These are phyloP conservation scores for Neotoma lepida DNA, from an alignment of 2,113 vertebrate genomes.

Conservation along the genomic window DNA sequence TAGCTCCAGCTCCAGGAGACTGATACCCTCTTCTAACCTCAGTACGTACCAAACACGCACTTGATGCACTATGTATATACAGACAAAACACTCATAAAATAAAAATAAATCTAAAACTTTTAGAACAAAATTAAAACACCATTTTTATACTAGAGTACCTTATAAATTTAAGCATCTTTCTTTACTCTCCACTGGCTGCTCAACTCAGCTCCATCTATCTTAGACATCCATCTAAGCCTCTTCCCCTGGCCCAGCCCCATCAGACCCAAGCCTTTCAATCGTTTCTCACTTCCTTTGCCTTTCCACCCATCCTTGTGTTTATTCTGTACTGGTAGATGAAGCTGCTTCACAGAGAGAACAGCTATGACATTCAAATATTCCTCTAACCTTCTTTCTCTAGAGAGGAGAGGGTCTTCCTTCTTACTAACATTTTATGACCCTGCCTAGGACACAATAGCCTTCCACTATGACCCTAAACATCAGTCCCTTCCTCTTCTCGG, in stretches of 20 bases:
- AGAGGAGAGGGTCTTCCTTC: not conserved
- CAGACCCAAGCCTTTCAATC: not conserved
- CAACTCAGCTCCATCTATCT: not conserved
- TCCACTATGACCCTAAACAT: not conserved
- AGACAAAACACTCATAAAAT: not conserved
- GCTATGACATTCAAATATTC: conserved; percentile 1
- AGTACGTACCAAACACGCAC: not conserved
- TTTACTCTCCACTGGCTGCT: not conserved
- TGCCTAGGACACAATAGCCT: not conserved
- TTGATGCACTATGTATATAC: not conserved
- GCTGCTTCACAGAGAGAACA: conserved; percentile 12
- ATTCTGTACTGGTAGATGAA: not conserved
- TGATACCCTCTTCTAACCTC: not conserved
- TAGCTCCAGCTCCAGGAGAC: not conserved
- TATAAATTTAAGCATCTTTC: not conserved
- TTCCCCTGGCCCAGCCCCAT: not conserved
- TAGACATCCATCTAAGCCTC: not conserved
- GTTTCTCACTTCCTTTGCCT: not conserved
- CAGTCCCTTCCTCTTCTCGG: not conserved
- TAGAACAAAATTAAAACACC: not conserved
- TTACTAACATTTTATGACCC: not conserved
- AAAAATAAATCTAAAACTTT: not conserved
- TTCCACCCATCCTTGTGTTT: not conserved
- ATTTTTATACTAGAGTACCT: not conserved
- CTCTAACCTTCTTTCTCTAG: not conserved